Evolutionary conservation across 1,140 invertebrate genomes (phyloP), one percentile per base, ranked within the genome.

Genomic region (Parasteatoda tepidariorum): DNA sequence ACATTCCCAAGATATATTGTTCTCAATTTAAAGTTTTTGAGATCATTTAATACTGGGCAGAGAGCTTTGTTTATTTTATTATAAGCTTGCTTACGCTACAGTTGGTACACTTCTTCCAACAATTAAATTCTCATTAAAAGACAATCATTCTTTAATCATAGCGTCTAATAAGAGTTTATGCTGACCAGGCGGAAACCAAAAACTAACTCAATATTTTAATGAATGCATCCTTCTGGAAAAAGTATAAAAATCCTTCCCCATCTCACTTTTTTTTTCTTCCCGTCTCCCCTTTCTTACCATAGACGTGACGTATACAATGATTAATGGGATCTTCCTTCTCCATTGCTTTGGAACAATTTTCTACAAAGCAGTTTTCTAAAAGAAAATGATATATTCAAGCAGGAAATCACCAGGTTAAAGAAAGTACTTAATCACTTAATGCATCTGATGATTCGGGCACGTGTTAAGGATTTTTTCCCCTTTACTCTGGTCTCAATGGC

Each of bases 371-470:
- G 59, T 13, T 38, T 41, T 31, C 33, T 3, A 48, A 75, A 62
- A 75, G 48, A 75, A 75, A 41, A 28, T 61, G 70, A 59, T 48
- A 48, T 28, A 62, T 22, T n/a, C 13, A 28, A 61, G 18, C 30
- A 30, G 13, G 71, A 28, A 30, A 59, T 22, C 28, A 34, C 26
- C 7, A 18, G n/a, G 48, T 57, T 71, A 62, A 75, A 75, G 57
- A 74, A 75, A 75, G 31, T 33, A 31, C 55, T 26, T 75, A 75
- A 75, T 75, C 73, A 75, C 73, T 75, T 75, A 75, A 75, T 75
- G 73, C 57, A 38, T 75, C 33, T 62, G 73, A 75, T 61, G 73
- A 75, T 34, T 24, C 22, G 31, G 38, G 73, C 34, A 71, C 68
- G 68, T 71, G 68, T 71, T 55, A 71, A 71, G 55, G 26, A 71